Percentiles rank a stretch among this genome's conserved stretches.
Conservation (phyloP, 2,113 vertebrate genomes). For the Morone chrysops region DNA sequence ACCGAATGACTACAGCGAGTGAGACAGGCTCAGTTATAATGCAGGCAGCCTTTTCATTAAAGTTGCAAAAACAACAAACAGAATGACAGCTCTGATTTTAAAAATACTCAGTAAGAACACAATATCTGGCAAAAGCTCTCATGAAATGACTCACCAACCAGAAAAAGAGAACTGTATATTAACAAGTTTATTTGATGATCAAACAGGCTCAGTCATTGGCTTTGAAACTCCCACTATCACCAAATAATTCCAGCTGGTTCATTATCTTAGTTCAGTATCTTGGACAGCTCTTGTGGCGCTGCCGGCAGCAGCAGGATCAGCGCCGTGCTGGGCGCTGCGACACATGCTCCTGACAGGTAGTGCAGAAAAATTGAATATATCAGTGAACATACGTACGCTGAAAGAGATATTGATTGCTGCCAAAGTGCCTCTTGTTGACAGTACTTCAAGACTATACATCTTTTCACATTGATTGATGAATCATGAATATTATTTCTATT, state of each 20-base stretch:
- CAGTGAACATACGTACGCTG: not conserved
- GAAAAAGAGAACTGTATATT: not conserved
- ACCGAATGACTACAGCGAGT: not conserved
- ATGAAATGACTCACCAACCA: conserved; percentile 7
- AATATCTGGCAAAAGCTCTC: not conserved
- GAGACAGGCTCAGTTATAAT: not conserved
- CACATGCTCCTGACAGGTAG: not conserved
- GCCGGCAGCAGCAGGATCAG: not conserved
- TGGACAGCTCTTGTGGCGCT: conserved; percentile 16
- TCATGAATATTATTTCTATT: too few species aligned
- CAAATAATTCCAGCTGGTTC: not conserved
- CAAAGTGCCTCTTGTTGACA: too few species aligned
- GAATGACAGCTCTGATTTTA: not conserved
- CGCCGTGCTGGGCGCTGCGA: not conserved
- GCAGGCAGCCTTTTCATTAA: not conserved
- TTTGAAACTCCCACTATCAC: not conserved
- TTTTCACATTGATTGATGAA: too few species aligned
- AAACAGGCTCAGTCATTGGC: conserved; percentile 18
- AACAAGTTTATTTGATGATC: conserved; percentile 2
- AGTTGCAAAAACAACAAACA: not conserved
- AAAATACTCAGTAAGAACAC: not conserved
- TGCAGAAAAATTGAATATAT: not conserved
- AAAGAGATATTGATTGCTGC: too few species aligned
- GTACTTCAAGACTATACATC: too few species aligned
- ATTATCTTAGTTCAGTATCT: conserved; percentile 15